A percentile compares a stretch with the other conserved stretches of the same genome.
Conservation (phyloP, 2,113 vertebrate species). For the Athene noctua region DNA sequence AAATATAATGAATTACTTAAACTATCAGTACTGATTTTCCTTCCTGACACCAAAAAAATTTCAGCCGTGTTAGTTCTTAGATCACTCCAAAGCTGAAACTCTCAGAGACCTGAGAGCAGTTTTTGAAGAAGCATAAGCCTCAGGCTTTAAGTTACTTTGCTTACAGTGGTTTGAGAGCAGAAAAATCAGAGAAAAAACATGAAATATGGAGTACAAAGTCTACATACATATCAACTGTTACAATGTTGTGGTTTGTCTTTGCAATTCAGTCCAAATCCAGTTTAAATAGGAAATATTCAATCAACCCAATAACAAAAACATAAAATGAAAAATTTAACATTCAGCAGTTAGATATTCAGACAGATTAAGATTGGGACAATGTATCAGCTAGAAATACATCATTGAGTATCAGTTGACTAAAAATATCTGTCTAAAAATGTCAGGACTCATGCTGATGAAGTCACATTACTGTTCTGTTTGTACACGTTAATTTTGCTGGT, state of each 20-base stretch:
- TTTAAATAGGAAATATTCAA: conserved; percentile 48
- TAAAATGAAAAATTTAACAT: conserved; percentile 52
- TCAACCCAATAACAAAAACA: conserved; percentile 50
- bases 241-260: conserved; percentile 57
- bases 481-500: conserved; percentile 14
- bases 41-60: background rate
- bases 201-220: conserved; percentile 68
- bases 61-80: background rate
- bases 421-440: background rate
- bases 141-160: conserved; percentile 67
- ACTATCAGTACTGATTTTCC: background rate
- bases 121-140: background rate
- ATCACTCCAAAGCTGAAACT: background rate
- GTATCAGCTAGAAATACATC: conserved; percentile 48
- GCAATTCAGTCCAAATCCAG: conserved; percentile 38
- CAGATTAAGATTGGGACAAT: conserved; percentile 55
- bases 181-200: conserved; percentile 58
- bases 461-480: conserved; percentile 54
- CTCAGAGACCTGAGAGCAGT: background rate
- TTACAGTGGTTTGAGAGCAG: conserved; percentile 81
- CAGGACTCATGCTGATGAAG: conserved; percentile 19
- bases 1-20: background rate
- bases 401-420: background rate
- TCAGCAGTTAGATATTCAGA: conserved; percentile 53
- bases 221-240: conserved; percentile 73